These are phyloP conservation scores for Premnoplex brunnescens DNA, from an alignment of 2,797 vertebrate genomes.

Conservation along the genomic window DNA sequence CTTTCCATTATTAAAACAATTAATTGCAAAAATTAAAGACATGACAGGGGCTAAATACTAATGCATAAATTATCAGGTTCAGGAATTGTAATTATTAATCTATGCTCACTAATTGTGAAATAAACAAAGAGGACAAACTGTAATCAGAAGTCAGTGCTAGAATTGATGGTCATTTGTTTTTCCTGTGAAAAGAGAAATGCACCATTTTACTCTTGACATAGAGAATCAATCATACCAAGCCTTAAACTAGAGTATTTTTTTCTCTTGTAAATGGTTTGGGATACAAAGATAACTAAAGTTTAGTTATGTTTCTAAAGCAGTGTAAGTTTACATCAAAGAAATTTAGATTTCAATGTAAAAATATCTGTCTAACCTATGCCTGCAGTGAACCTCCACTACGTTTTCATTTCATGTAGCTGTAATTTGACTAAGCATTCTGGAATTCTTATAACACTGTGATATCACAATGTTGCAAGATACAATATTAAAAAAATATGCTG, in stretches of 20 bases:
- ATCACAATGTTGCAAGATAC: not conserved
- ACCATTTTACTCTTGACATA: not conserved
- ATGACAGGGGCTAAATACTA: constrained; percentile 75
- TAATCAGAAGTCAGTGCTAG: constrained; percentile 49
- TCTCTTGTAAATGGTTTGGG: not conserved
- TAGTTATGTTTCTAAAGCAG: not conserved
- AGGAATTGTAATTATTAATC: constrained; percentile 76
- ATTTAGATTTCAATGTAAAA: not conserved
- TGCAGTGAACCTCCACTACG: not conserved
- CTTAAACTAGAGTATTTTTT: not conserved
- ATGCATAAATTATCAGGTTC: constrained; percentile 77
- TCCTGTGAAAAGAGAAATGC: not conserved
- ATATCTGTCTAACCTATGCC: not conserved
- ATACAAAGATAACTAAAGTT: not conserved
- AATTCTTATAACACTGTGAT: not conserved
- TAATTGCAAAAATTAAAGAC: constrained; percentile 78
- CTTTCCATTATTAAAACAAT: constrained; percentile 79
- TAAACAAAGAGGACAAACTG: constrained; percentile 68
- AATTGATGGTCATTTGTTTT: constrained; percentile 50
- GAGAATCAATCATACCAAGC: not conserved
- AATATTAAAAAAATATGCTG: not conserved
- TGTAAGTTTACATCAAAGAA: not conserved
- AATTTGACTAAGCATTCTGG: not conserved
- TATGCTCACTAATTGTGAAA: constrained; percentile 62
- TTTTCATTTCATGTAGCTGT: not conserved